A percentile compares a stretch with the other conserved stretches of the same genome.
These are phyloP conservation scores for Papilio helenus DNA, from an alignment of 1,140 invertebrate species.

Conservation along the genomic window DNA sequence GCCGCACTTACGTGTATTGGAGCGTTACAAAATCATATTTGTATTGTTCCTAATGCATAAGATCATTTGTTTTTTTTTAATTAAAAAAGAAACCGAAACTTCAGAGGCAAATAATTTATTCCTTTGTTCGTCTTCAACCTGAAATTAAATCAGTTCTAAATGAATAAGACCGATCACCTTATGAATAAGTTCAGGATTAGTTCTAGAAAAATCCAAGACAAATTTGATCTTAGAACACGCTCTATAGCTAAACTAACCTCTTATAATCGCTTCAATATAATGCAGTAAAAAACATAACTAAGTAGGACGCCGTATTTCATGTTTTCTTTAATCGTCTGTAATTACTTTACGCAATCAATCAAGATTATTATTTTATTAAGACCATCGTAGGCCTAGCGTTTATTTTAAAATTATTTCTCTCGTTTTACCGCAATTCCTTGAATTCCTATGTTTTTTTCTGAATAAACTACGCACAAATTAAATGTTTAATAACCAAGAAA, in stretches of 20 bases:
- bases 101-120: too few relatives aligned
- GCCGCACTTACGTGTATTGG: conserved; percentile 33
- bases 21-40: conserved; percentile 37
- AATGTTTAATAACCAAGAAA: neutral
- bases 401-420: neutral
- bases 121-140: neutral
- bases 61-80: neutral
- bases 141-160: neutral
- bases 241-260: too few relatives aligned
- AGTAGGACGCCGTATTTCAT: neutral
- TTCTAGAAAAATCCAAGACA: neutral
- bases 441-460: neutral
- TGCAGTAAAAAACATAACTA: conserved; percentile 9
- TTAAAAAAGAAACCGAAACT: too few relatives aligned
- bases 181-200: neutral
- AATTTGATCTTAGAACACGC: neutral
- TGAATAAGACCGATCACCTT: neutral
- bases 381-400: conserved; percentile 11
- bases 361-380: conserved; percentile 6
- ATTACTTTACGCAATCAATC: conserved; percentile 18
- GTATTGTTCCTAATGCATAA: neutral
- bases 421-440: neutral
- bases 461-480: neutral
- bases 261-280: neutral
- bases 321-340: conserved; percentile 12